Evolutionary conservation across 2,888 invertebrate genomes (phyloP), one percentile per base, ranked within the genome.

Genomic region (Drosophila histrio): DNA sequence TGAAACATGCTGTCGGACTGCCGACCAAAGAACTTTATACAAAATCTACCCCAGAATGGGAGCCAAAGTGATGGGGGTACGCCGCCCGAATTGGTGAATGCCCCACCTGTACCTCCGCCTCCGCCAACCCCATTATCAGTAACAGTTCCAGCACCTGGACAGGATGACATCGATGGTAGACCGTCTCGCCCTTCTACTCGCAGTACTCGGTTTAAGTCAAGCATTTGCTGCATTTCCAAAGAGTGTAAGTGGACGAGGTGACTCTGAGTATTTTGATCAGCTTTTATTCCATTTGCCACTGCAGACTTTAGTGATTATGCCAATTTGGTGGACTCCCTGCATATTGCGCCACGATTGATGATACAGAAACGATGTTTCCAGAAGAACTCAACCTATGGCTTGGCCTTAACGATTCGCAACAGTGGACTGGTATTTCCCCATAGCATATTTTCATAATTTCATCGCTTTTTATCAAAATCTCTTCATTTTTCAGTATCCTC

Each of bases 401-500:
- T 82, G 9, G 70, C 60, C 0, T 6, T 85, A 0, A 52, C 15
- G 0, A 71, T 85, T 3, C 65, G 66, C n/a, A 85, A 85, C 26
- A 63, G 7, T 24, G 83, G 70, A 34, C 21, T 82, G 71, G 84
- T 52, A 32, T 7, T 22, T 32, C 1, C 3, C 3, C 1, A 8
- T 6, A 3, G 6, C 2, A 8, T 0, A 13, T n/a, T n/a, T n/a
- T n/a, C n/a, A n/a, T 6, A 0, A 4, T 7, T 34, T 17, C n/a
- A 32, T 19, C 24, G 0, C 3, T 2, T 22, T 15, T 34, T 15
- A 6, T 8, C 17, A 0, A 4, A 32, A 3, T 32, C 2, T 32
- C 22, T 11, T 9, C 1, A 1, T 28, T 11, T 28, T 53, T 22
- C 58, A 89, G 90, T 84, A 78, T 58, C 81, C 89, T 1, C 87